Percentiles rank a stretch among this genome's conserved stretches.
phyloP scores from a whole-genome alignment of 1,140 invertebrate species.

The Danaus plexippus region DNA sequence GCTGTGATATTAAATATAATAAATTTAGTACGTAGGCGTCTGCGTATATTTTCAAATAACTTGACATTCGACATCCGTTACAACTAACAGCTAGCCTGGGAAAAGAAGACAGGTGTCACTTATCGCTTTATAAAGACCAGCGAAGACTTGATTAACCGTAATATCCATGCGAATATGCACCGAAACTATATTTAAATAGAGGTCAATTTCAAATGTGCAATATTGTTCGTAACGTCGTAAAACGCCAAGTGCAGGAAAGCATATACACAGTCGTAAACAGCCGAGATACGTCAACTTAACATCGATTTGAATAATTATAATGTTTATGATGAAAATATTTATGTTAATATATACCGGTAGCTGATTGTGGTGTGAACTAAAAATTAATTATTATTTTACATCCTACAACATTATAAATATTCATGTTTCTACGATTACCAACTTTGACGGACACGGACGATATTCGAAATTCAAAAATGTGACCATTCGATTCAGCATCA shows the following conservation, averaged over 20 bases:
- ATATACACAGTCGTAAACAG: slow-evolving; percentile 49
- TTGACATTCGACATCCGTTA: slow-evolving; percentile 51
- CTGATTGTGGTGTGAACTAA: slow-evolving; percentile 1
- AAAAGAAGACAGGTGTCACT: slow-evolving; percentile 62
- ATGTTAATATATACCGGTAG: background rate
- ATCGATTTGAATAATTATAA: slow-evolving; percentile 23
- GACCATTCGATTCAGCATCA: no score
- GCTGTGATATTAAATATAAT: slow-evolving; percentile 4
- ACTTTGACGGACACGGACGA: no score
- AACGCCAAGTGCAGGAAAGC: slow-evolving; percentile 43
- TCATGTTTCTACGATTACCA: no score
- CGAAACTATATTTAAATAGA: background rate
- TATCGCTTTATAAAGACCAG: slow-evolving; percentile 37
- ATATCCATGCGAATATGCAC: slow-evolving; percentile 1
- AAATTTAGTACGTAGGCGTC: background rate
- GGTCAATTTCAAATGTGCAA: background rate
- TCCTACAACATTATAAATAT: no score
- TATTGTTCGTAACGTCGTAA: slow-evolving; percentile 17
- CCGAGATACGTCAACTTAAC: slow-evolving; percentile 40
- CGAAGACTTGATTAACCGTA: slow-evolving; percentile 31
- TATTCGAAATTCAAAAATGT: no score
- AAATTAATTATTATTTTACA: slow-evolving; percentile 11
- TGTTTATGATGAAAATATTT: background rate
- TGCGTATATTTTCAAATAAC: slow-evolving; percentile 48
- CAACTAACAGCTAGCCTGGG: slow-evolving; percentile 31